Conservation (phyloP, 2,797 vertebrate genomes). For the Clarias laeviceps region DNA sequence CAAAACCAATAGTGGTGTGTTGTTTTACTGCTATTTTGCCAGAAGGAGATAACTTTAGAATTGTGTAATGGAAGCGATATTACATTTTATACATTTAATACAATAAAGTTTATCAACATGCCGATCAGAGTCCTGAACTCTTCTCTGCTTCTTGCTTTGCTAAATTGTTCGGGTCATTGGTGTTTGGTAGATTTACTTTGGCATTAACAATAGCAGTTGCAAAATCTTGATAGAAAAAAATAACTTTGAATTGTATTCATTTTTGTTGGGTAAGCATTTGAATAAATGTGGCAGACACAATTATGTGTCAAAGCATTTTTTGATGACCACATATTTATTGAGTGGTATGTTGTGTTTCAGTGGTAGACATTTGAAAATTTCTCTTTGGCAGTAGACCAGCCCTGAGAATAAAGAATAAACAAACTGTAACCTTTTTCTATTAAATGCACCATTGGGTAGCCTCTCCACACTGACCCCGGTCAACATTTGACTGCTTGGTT, state of each 20-base stretch:
- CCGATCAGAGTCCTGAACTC: background rate
- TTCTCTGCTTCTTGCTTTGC: background rate
- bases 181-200: constrained; percentile 9
- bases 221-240: background rate
- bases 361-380: constrained; percentile 39
- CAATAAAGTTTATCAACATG: constrained; percentile 10
- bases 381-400: constrained; percentile 37
- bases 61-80: background rate
- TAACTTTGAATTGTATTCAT: constrained; percentile 1
- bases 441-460: constrained; percentile 31
- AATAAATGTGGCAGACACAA: constrained; percentile 18
- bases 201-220: constrained; percentile 2
- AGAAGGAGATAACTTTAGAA: background rate
- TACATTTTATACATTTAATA: background rate
- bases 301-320: constrained; percentile 20
- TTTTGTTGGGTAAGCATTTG: constrained; percentile 12
- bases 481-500: constrained; percentile 38
- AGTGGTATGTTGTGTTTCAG: constrained; percentile 43
- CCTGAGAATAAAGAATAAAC: constrained; percentile 47
- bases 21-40: background rate
- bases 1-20: background rate
- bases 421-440: constrained; percentile 42
- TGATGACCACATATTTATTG: constrained; percentile 38
- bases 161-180: constrained; percentile 11
- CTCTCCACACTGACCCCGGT: constrained; percentile 26